A percentile compares a stretch with the other conserved stretches of the same genome.
phyloP scores from a whole-genome alignment of 1,140 invertebrate genomes.

The Bombus pascuorum region DNA sequence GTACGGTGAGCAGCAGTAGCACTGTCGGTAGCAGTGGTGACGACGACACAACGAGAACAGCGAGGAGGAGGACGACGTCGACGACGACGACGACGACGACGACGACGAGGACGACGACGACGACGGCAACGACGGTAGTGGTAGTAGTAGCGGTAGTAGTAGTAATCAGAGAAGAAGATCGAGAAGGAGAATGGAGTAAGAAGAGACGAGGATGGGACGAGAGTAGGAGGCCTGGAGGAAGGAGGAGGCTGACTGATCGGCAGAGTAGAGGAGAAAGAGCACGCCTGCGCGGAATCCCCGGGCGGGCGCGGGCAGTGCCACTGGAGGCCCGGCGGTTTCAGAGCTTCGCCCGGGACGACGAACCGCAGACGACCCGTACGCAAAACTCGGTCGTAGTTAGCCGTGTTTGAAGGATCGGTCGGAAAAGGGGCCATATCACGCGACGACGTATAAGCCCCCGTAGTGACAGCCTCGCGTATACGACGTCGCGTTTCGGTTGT shows the following conservation, averaged over 20 bases:
- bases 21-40: slow-evolving; percentile 10
- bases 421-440: slow-evolving; percentile 24
- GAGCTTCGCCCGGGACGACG: slow-evolving; percentile 82
- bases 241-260: slow-evolving; percentile 68
- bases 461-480: slow-evolving; percentile 1
- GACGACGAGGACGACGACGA: not conserved
- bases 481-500: not conserved
- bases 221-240: slow-evolving; percentile 55
- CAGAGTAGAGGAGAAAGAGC: slow-evolving; percentile 73
- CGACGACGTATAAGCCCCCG: slow-evolving; percentile 16
- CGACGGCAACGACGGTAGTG: not conserved
- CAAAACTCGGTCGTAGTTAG: slow-evolving; percentile 64
- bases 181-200: slow-evolving; percentile 34
- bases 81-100: not conserved
- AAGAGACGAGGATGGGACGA: not conserved
- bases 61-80: slow-evolving; percentile 7
- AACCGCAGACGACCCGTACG: slow-evolving; percentile 70
- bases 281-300: slow-evolving; percentile 82
- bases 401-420: slow-evolving; percentile 32
- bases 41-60: slow-evolving; percentile 12
- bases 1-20: not conserved
- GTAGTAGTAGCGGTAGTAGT: slow-evolving; percentile 16
- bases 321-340: slow-evolving; percentile 81
- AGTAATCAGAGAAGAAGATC: slow-evolving; percentile 40
- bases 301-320: slow-evolving; percentile 81